Evolutionary conservation across 2,888 invertebrate genomes (phyloP).

Genomic region (Dryobota labecula): DNA sequence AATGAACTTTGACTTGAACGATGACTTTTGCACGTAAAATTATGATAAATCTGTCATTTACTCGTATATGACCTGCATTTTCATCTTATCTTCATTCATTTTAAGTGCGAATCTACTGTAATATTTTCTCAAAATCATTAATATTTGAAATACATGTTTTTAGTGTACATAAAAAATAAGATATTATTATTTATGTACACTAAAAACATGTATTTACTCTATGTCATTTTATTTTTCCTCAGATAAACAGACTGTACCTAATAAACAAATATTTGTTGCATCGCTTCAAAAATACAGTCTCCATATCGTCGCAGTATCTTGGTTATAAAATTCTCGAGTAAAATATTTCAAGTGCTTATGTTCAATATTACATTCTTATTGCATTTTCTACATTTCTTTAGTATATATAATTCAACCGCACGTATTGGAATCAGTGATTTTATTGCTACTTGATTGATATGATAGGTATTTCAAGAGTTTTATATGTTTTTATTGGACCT

Average conservation of each 20-base stretch:
- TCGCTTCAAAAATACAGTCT: conserved; percentile 32
- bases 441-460: conserved; percentile 60
- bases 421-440: conserved; percentile 59
- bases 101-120: neutral
- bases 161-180: too few relatives aligned
- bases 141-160: too few relatives aligned
- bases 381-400: conserved; percentile 71
- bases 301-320: conserved; percentile 40
- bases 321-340: conserved; percentile 67
- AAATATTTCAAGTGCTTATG: conserved; percentile 82
- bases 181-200: neutral
- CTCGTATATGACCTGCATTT: neutral
- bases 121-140: too few relatives aligned
- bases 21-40: neutral
- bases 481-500: neutral
- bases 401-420: conserved; percentile 67
- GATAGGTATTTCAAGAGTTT: conserved; percentile 35
- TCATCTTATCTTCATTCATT: neutral
- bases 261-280: conserved; percentile 11
- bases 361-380: conserved; percentile 86
- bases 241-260: neutral
- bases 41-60: neutral
- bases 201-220: too few relatives aligned
- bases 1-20: neutral
- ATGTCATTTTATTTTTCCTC: neutral